phyloP scores from a whole-genome alignment of 2,113 vertebrate genomes.

The Oncorhynchus keta region DNA sequence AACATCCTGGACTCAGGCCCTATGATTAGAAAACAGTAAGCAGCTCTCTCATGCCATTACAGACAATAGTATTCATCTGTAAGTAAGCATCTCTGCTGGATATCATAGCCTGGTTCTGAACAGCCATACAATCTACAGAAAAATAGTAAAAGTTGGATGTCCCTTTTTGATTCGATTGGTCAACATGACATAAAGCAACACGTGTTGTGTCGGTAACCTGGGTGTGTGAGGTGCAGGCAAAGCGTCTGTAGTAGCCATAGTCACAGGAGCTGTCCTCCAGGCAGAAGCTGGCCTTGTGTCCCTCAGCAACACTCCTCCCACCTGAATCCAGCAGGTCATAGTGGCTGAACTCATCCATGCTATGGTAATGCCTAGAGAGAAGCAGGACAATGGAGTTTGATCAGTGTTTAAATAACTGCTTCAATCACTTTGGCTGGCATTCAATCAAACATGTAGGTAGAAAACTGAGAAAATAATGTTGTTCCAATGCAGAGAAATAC shows the following conservation, averaged over 20 bases:
- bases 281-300: conserved; percentile 98
- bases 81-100: too few relatives aligned
- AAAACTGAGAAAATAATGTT: too few relatives aligned
- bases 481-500: too few relatives aligned
- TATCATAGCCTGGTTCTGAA: too few relatives aligned
- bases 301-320: conserved; percentile 90
- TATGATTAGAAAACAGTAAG: conserved; percentile 46
- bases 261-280: conserved; percentile 97
- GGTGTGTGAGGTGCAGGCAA: conserved; percentile 90
- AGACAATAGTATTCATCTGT: too few relatives aligned
- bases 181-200: neutral
- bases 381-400: neutral
- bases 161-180: neutral
- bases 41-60: too few relatives aligned
- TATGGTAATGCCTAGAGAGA: conserved; percentile 87
- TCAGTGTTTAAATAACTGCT: too few relatives aligned
- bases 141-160: neutral
- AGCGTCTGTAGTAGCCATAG: conserved; percentile 92
- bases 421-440: too few relatives aligned
- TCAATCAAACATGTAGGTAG: too few relatives aligned
- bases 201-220: conserved; percentile 74
- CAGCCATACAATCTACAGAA: neutral
- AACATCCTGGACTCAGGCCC: conserved; percentile 96
- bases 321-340: conserved; percentile 90
- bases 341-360: conserved; percentile 99